These are phyloP conservation scores for Columbina picui DNA, from an alignment of 2,113 vertebrate genomes.

Conservation along the genomic window DNA sequence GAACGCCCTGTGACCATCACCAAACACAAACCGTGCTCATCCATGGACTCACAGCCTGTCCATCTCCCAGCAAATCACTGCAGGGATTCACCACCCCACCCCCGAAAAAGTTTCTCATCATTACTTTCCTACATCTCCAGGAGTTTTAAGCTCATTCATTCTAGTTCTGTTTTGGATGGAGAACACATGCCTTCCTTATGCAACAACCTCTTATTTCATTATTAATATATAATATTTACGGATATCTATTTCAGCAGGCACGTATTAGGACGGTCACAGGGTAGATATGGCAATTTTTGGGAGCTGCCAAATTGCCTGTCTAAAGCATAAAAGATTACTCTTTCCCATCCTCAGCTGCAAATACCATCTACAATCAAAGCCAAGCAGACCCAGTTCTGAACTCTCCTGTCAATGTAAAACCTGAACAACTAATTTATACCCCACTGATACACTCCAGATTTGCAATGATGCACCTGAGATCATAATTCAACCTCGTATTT, in stretches of 20 bases:
- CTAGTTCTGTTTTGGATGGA: neutral
- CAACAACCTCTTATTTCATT: neutral
- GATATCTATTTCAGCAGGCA: neutral
- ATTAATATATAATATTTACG: conserved; percentile 13
- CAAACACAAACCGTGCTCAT: neutral
- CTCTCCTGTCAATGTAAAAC: neutral
- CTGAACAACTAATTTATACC: neutral
- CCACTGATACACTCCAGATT: neutral
- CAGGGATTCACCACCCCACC: neutral
- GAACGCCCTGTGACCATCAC: neutral
- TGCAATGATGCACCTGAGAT: neutral
- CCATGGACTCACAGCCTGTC: neutral
- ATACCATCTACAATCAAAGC: neutral
- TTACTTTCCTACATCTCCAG: neutral
- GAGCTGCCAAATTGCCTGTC: neutral
- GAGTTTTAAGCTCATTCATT: neutral
- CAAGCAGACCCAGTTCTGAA: neutral
- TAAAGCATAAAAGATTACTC: neutral
- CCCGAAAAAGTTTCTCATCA: neutral
- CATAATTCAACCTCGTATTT: neutral
- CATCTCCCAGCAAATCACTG: neutral
- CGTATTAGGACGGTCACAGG: neutral
- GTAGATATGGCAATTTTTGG: neutral
- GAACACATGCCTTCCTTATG: neutral
- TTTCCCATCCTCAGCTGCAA: neutral